These are phyloP conservation scores for Erebia ligea DNA, from an alignment of 2,888 invertebrate genomes.

Conservation along the genomic window DNA sequence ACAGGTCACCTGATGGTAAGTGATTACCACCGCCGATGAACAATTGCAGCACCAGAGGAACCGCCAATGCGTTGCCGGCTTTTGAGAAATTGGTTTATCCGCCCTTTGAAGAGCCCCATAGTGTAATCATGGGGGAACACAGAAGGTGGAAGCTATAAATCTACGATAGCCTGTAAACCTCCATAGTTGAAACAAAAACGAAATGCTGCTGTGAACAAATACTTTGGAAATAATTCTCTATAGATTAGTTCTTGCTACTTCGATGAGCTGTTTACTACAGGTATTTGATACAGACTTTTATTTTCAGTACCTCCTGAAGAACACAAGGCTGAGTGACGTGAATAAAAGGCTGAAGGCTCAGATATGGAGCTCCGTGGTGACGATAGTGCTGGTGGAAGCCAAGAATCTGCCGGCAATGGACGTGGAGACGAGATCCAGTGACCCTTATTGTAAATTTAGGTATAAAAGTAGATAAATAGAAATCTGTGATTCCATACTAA, in stretches of 20 bases:
- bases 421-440: constrained; percentile 93
- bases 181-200: neutral
- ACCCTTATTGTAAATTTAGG: constrained; percentile 98
- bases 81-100: too few species aligned
- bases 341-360: constrained; percentile 95
- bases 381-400: constrained; percentile 98
- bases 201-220: neutral
- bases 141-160: too few species aligned
- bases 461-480: constrained; percentile 52
- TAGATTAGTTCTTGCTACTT: neutral
- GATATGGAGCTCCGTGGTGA: constrained; percentile 98
- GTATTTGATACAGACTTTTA: constrained; percentile 5
- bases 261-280: too few species aligned
- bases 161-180: too few species aligned
- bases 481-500: too few species aligned
- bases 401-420: constrained; percentile 94
- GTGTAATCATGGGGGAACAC: too few species aligned
- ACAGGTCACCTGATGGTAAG: too few species aligned
- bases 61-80: too few species aligned
- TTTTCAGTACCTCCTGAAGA: constrained; percentile 91
- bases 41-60: too few species aligned
- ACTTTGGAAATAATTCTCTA: neutral
- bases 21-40: too few species aligned
- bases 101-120: too few species aligned
- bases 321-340: constrained; percentile 89